Base-by-base conservation (phyloP, 2,797 vertebrate genomes). In the Rhinoraja longicauda region DNA sequence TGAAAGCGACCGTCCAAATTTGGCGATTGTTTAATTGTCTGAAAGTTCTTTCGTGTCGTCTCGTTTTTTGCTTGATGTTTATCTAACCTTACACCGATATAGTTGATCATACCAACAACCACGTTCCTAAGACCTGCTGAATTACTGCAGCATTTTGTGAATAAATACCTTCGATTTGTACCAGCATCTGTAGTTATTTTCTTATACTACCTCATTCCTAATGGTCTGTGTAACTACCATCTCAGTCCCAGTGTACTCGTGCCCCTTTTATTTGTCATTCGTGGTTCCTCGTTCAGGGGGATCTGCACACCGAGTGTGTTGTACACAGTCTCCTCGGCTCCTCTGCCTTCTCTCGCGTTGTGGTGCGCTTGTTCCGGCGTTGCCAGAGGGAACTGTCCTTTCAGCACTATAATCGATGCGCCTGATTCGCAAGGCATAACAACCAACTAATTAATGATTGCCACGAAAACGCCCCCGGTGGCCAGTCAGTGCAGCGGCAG, bases 381-480 rank as follows among this genome's bases (percentile, higher is more conserved):
- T 92, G 90, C 90, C 90, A 73, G 45, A 26, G 36, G 90, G 90
- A 92, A 73, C 90, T 92, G 90, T 92, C 90, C 70, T 17, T 92
- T 92, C 90, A 92, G 90, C 90, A 92, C 90, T 67, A 67, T 57
- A 39, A 73, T 53, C 24, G 70, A 73, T 53, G 36, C 39, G 70
- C 9, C 39, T 53, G 39, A n/a, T 39, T 29, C 64, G 13, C 24
- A 70, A 29, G 7, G 24, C 45, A 53, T 2, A 12, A 12, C 64
- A 90, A 10, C 64, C 59, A 9, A 64, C n/a, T 59, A 88, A 32
- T 29, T 15, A 19, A 32, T 88, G 29, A 64, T 8, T 9, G 19
- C 62, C 9, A n/a, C 2, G 24, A 6, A 59, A 62, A 4, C 39
- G 57, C 0, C 17, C 19, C 24, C 81, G 10, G 64, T 1, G 9